phyloP scores from a whole-genome alignment of 2,888 invertebrate genomes.

The Opisthograptis luteolata region DNA sequence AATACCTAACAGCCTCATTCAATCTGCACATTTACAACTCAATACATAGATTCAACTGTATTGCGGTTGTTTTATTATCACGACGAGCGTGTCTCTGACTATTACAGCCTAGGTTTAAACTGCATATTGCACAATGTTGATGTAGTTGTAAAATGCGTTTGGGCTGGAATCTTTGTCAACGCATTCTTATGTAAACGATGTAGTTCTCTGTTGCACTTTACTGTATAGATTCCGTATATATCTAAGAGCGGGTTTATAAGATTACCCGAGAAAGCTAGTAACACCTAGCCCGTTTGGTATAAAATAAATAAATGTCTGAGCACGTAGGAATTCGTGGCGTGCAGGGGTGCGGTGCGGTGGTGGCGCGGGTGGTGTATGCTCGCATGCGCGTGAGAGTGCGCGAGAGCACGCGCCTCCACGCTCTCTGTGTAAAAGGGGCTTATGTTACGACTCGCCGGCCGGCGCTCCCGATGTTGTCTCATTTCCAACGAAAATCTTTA shows the following conservation, averaged over 20 bases:
- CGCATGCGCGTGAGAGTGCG: constrained; percentile 40
- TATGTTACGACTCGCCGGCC: constrained; percentile 8
- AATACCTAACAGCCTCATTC: constrained; percentile 39
- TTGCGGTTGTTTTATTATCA: constrained; percentile 50
- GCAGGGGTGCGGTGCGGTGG: constrained; percentile 26
- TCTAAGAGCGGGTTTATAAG: constrained; percentile 10
- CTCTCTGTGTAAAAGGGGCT: constrained; percentile 2
- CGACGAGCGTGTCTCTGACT: constrained; percentile 16
- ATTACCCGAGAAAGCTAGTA: constrained; percentile 9
- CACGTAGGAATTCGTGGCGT: constrained; percentile 60
- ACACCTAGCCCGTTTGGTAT: constrained; percentile 22
- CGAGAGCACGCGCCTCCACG: constrained; percentile 43
- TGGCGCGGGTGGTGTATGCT: constrained; percentile 8
- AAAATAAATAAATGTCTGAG: constrained; percentile 62
- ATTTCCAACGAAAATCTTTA: constrained; percentile 39
- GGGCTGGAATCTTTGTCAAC: neutral
- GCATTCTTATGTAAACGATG: neutral
- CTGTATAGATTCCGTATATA: constrained; percentile 1
- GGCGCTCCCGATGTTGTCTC: constrained; percentile 40
- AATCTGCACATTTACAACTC: constrained; percentile 54
- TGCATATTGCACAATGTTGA: constrained; percentile 4
- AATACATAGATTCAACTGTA: constrained; percentile 47
- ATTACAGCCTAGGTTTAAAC: constrained; percentile 6
- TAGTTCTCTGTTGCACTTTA: constrained; percentile 4
- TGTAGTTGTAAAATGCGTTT: neutral